Base-by-base conservation (phyloP, 2,113 vertebrate genomes). In the Pelmatolapia mariae region DNA sequence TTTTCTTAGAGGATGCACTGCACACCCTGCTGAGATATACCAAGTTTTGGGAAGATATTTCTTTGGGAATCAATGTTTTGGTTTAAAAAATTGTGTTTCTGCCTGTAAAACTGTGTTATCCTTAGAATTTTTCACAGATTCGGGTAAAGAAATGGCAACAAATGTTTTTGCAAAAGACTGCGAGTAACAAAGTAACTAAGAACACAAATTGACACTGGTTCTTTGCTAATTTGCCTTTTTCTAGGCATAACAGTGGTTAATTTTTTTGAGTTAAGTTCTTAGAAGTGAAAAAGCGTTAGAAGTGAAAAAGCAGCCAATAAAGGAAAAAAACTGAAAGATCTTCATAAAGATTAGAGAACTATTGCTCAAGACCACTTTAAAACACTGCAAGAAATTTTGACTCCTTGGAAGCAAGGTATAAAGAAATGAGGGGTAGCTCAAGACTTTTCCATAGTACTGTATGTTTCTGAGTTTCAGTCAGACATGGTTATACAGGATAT, bases 401-500 rank as follows among this genome's bases (percentile, higher is more conserved):
- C 13, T 45, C 13, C 13, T 45, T 73, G 38, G 38, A 73, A 73
- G 66, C 22, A 73, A 73, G 45, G 38, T 73, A 24, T 71, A 73
- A 73, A 26, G 22, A 45, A 73, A 73, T 45, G 22, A 43, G 22
- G 38, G 66, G 38, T 73, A 43, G 8, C 38, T 73, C 38, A 26
- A 73, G 38, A 45, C 22, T 73, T 73, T 73, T 45, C 13, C 38
- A 10, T 43, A 18, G 38, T 73, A 18, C 0, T 26, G 38, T 26
- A 29, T 18, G 68, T 73, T 26, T 89, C 83, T 86, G 56, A 78
- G 56, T 90, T 90, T 89, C 87, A 85, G 81, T 88, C 85, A 81
- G 57, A 50, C 15, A n/a, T 94, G 83, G 24, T 68, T 86, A 85
- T 68, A 85, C 82, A 45, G 24, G 90, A 85, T 92, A 91, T 88